phyloP scores from a whole-genome alignment of 2,113 vertebrate genomes.

The Trichomycterus rosablanca region DNA sequence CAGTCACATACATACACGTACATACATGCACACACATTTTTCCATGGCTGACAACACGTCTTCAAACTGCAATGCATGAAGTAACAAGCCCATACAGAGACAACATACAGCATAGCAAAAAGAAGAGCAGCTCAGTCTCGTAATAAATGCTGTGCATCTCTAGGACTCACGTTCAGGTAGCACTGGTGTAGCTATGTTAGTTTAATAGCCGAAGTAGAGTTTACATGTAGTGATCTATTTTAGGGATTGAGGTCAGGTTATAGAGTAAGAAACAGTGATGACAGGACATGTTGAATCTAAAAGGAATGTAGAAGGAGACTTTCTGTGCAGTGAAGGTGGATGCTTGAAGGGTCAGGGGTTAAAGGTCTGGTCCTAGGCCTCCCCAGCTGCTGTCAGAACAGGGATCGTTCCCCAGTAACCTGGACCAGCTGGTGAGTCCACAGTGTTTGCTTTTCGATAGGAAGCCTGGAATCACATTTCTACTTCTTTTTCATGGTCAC shows the following conservation, averaged over 20 bases:
- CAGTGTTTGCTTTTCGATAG: slow-evolving; percentile 23
- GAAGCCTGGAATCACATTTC: neutral
- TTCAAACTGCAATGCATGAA: slow-evolving; percentile 14
- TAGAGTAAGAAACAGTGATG: neutral
- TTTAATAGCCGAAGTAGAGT: neutral
- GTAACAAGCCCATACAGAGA: slow-evolving; percentile 18
- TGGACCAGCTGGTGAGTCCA: slow-evolving; percentile 26
- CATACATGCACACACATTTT: neutral
- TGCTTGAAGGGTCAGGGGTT: slow-evolving; percentile 2
- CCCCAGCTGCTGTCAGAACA: slow-evolving; percentile 18
- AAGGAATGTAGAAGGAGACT: neutral
- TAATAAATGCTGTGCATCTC: neutral
- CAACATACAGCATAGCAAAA: neutral
- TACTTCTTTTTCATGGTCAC: slow-evolving; percentile 63
- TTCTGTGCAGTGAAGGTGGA: slow-evolving; percentile 12
- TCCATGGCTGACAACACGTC: slow-evolving; percentile 7
- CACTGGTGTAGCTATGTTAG: neutral
- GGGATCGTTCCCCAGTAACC: slow-evolving; percentile 28
- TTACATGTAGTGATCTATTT: slow-evolving; percentile 3
- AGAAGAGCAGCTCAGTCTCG: neutral
- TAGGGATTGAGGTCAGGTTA: neutral
- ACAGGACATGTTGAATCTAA: neutral
- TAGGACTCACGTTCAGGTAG: too few relatives aligned
- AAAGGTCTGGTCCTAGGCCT: slow-evolving; percentile 22
- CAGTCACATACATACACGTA: neutral